Conservation (phyloP, 2,113 vertebrate species). For the Potamarius usumacintae region DNA sequence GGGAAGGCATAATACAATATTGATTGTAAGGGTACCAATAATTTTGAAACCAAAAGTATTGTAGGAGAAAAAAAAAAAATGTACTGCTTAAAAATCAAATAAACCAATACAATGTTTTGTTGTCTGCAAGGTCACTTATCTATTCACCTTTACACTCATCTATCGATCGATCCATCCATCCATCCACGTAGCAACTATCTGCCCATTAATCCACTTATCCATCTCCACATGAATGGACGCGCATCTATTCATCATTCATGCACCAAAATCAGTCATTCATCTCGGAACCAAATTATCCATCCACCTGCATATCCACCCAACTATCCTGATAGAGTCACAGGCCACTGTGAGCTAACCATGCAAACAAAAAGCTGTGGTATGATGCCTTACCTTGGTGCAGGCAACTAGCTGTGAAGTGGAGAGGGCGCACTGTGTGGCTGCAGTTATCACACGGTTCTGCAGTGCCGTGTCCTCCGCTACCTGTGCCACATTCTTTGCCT, state of each 20-base stretch:
- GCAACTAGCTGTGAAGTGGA: slow-evolving; percentile 98
- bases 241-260: neutral
- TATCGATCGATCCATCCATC: neutral
- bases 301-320: no score
- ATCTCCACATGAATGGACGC: no score
- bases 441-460: slow-evolving; percentile 96
- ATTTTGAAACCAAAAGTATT: neutral
- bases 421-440: slow-evolving; percentile 94
- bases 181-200: neutral
- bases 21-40: neutral
- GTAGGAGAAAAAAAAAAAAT: neutral
- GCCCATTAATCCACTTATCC: neutral
- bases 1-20: neutral
- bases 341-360: no score
- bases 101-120: neutral
- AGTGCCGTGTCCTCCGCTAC: slow-evolving; percentile 89
- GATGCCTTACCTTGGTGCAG: slow-evolving; percentile 96
- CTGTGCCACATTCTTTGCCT: slow-evolving; percentile 97
- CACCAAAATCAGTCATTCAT: neutral
- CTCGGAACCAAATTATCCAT: neutral
- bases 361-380: slow-evolving; percentile 12
- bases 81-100: neutral
- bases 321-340: no score
- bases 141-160: neutral
- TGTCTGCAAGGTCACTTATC: neutral